A percentile compares a stretch with the other conserved stretches of the same genome.
phyloP scores from a whole-genome alignment of 2,888 invertebrate species.

The Amphipoea lucens region DNA sequence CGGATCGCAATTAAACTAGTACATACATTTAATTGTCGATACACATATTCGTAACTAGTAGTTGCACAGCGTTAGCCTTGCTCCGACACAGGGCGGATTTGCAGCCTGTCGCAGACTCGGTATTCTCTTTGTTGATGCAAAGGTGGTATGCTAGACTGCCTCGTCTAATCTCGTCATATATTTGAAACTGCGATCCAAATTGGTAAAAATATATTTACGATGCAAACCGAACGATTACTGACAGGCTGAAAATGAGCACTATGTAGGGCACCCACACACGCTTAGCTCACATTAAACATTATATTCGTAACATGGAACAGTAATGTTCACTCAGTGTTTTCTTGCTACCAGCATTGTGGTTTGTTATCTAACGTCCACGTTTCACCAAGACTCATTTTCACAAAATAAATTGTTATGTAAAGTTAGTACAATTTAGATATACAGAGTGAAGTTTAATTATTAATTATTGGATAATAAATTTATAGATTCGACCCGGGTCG shows the following conservation, averaged over 20 bases:
- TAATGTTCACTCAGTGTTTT: conserved; percentile 69
- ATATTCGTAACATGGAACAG: conserved; percentile 73
- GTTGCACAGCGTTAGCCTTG: conserved; percentile 58
- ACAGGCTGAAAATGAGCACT: conserved; percentile 66
- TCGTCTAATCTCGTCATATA: conserved; percentile 25
- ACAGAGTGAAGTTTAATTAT: conserved; percentile 46
- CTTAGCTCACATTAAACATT: conserved; percentile 71
- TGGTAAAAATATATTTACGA: conserved; percentile 56
- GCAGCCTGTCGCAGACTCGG: conserved; percentile 59
- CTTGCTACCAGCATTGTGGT: conserved; percentile 69
- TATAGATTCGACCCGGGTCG: conserved; percentile 35
- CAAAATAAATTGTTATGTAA: conserved; percentile 42
- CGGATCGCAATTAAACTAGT: conserved; percentile 73
- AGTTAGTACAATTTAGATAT: conserved; percentile 37
- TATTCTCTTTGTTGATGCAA: conserved; percentile 47
- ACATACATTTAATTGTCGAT: conserved; percentile 76
- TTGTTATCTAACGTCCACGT: conserved; percentile 47
- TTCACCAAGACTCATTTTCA: conserved; percentile 41
- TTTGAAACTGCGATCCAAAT: conserved; percentile 39
- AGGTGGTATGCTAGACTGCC: conserved; percentile 30
- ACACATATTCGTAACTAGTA: conserved; percentile 74
- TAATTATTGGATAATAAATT: conserved; percentile 52
- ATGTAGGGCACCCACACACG: conserved; percentile 64
- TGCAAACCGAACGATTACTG: conserved; percentile 42
- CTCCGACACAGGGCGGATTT: conserved; percentile 47